Evolutionary conservation across 2,113 vertebrate genomes (phyloP).

Genomic region (Orycteropus afer): DNA sequence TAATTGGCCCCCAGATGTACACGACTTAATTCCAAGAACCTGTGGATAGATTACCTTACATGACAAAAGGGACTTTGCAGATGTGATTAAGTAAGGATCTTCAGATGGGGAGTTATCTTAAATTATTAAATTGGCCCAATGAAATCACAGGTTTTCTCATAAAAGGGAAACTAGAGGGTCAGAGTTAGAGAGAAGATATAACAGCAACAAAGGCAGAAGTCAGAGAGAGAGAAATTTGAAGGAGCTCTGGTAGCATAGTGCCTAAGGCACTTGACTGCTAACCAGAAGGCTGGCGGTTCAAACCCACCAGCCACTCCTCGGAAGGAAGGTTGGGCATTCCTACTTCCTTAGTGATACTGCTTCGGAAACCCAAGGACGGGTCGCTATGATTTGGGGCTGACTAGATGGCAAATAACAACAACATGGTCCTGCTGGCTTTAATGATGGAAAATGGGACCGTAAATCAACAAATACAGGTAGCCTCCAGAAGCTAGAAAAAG

Average conservation of each 20-base stretch:
- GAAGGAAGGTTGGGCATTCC: too few relatives aligned
- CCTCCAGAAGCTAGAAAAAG: neutral
- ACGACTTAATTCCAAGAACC: neutral
- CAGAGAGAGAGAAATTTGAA: neutral
- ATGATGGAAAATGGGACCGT: neutral
- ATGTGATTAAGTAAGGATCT: neutral
- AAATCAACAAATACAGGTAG: neutral
- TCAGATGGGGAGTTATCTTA: neutral
- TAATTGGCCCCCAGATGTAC: neutral
- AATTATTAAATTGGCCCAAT: neutral
- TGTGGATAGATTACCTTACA: neutral
- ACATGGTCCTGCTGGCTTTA: neutral
- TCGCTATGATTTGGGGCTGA: too few relatives aligned
- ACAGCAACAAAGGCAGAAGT: neutral
- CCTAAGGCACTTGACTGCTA: too few relatives aligned
- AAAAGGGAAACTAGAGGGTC: neutral
- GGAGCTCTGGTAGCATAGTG: neutral
- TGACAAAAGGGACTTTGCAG: neutral
- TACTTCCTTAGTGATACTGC: too few relatives aligned
- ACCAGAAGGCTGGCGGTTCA: too few relatives aligned
- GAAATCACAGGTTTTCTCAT: neutral
- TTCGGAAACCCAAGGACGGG: too few relatives aligned
- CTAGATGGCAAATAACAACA: too few relatives aligned
- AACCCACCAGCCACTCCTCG: too few relatives aligned
- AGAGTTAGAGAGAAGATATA: neutral